phyloP scores from a whole-genome alignment of 2,797 vertebrate species.

The Ctenopoma kingsleyae region DNA sequence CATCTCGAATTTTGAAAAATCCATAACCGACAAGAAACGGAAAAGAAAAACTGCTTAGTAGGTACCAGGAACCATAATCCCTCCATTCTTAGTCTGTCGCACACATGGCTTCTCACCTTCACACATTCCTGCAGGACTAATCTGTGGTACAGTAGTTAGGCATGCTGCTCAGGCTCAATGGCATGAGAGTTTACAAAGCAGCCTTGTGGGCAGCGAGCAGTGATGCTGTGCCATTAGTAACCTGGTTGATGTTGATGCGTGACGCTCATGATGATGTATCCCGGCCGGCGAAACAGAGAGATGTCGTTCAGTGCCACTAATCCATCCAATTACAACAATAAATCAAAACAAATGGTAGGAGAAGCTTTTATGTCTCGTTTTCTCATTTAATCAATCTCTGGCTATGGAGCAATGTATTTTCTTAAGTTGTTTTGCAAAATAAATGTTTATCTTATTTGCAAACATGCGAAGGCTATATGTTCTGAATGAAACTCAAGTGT shows the following conservation, averaged over 20 bases:
- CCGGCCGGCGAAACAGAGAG: slow-evolving; percentile 1
- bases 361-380: background rate
- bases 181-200: slow-evolving; percentile 8
- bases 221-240: slow-evolving; percentile 6
- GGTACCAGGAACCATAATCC: slow-evolving; percentile 25
- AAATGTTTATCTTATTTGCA: too few species aligned
- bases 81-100: slow-evolving; percentile 18
- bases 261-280: slow-evolving; percentile 16
- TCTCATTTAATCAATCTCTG: background rate
- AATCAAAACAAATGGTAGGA: background rate
- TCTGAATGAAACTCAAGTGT: too few species aligned
- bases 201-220: slow-evolving; percentile 4
- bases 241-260: background rate
- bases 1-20: background rate
- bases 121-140: slow-evolving; percentile 1
- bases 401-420: background rate
- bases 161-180: slow-evolving; percentile 13
- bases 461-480: too few species aligned
- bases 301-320: background rate
- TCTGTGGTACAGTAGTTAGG: background rate
- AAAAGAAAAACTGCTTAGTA: slow-evolving; percentile 14
- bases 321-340: background rate
- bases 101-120: slow-evolving; percentile 10
- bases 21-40: background rate
- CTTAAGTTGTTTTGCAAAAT: background rate